Base-by-base conservation (phyloP, 2,113 vertebrate genomes). In the Collichthys lucidus region DNA sequence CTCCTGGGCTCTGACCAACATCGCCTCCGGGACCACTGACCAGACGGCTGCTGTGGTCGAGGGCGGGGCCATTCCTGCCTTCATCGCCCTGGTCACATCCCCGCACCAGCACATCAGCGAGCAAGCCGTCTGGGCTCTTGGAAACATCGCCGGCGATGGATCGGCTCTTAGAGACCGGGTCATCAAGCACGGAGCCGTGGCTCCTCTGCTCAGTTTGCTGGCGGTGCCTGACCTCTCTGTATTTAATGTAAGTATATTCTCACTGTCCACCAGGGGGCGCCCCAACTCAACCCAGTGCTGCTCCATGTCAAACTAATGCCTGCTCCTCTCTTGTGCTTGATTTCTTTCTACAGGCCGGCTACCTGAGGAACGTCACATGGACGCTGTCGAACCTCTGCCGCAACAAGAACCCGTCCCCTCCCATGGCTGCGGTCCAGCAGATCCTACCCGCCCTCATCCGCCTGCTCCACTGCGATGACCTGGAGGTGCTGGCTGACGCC, bases 1-100 rank as follows among this genome's bases (percentile, higher is more conserved):
- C 12, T 97, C 98, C n/a, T 99, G 98, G 98, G 98, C 98, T 0
- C 95, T 99, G 78, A 99, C 98, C 29, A 99, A 99, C 93, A 99
- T 99, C 1, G 98, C 98, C 24, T 99, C 98, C 0, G 98, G 98
- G 66, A 99, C 96, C 0, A 96, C 96, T 0, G 96, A 98, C 5
- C 98, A 99, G 89, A 99, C 98, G 0, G 96, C 93, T n/a, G 97
- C 97, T 0, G 98, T 99, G 14, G 98, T 99, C 7, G 95, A 96
- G 26, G 97, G 97, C 6, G 97, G 98, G 0, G 98, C 96, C 44
- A 94, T 99, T 47, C 97, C 97, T 55, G 97, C 98, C 11, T 96
- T 96, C 70, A 86, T 95, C 7, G 42, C 75, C 44, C 90, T 96
- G 35, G 81, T 96, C 67, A 67, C 82, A 0, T 96, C 95, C 12